Conservation (phyloP, 2,113 vertebrate species). For the Eptesicus fuscus region DNA sequence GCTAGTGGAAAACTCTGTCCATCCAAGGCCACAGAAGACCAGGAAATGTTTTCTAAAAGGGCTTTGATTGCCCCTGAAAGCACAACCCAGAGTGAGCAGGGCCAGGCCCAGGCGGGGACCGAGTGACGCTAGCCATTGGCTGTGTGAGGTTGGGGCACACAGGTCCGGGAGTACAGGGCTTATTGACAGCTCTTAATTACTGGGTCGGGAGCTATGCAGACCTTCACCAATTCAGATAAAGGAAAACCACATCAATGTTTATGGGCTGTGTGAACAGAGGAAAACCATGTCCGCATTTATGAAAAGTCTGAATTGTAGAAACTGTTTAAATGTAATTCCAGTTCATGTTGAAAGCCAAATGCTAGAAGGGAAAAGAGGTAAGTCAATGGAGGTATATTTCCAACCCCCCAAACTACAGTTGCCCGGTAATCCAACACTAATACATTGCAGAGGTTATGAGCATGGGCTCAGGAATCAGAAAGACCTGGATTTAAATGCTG, state of each 20-base stretch:
- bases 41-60: constrained; percentile 67
- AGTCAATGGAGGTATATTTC: background rate
- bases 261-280: background rate
- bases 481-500: background rate
- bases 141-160: background rate
- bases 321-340: background rate
- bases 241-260: background rate
- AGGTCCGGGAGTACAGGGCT: background rate
- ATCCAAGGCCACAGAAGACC: constrained; percentile 49
- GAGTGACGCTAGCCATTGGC: background rate
- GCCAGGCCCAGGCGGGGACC: background rate
- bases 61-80: constrained; percentile 64
- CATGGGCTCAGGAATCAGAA: background rate
- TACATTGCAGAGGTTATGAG: background rate
- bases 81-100: background rate
- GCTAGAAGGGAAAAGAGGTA: background rate
- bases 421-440: background rate
- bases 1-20: constrained; percentile 61
- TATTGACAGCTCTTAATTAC: background rate
- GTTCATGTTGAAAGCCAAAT: background rate
- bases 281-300: background rate
- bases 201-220: background rate
- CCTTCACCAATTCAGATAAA: background rate
- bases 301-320: background rate
- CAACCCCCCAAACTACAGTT: background rate